phyloP scores from a whole-genome alignment of 1,140 invertebrate genomes.

The Musca domestica region DNA sequence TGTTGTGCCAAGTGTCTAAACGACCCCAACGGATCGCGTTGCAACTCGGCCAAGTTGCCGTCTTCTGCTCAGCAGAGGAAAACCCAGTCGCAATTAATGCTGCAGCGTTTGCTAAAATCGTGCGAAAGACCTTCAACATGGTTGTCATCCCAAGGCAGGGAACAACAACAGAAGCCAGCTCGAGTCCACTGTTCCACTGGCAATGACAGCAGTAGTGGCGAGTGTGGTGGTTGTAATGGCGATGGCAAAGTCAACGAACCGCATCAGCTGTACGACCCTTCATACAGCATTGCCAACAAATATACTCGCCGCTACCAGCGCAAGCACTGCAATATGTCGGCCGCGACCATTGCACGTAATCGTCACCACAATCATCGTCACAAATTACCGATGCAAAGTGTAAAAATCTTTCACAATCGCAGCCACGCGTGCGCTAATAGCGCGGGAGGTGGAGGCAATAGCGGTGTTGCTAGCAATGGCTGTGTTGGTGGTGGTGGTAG shows the following conservation, averaged over 20 bases:
- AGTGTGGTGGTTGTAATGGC: not conserved
- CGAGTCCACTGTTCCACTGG: not conserved
- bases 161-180: not conserved
- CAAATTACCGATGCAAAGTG: constrained; percentile 53
- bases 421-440: constrained; percentile 31
- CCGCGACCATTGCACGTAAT: constrained; percentile 43
- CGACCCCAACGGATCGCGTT: constrained; percentile 34
- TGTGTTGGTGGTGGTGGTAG: not conserved
- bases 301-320: constrained; percentile 44
- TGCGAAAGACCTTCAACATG: constrained; percentile 8
- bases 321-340: constrained; percentile 31
- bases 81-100: constrained; percentile 1
- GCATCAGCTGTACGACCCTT: constrained; percentile 41
- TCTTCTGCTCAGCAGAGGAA: not conserved
- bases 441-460: constrained; percentile 9
- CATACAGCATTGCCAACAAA: constrained; percentile 48
- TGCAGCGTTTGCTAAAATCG: constrained; percentile 12
- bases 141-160: not conserved
- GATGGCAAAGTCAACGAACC: constrained; percentile 36
- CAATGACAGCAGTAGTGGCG: not conserved
- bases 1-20: constrained; percentile 54
- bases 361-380: constrained; percentile 37
- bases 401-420: constrained; percentile 54
- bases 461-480: not conserved
- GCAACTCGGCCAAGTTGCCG: not conserved